Conservation (phyloP, 2,113 vertebrate species). For the Chitala chitala region DNA sequence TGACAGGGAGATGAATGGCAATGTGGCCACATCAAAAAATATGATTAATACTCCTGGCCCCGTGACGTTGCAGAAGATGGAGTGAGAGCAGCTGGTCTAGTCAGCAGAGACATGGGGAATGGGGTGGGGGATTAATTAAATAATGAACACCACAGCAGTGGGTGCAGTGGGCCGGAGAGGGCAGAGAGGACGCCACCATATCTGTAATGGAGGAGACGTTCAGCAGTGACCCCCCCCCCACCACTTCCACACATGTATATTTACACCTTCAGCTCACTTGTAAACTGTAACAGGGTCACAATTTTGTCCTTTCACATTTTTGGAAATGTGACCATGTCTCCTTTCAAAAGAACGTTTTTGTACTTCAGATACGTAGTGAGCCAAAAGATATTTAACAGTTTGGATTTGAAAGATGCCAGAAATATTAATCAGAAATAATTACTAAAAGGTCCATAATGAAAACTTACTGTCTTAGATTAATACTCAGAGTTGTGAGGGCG, state of each 20-base stretch:
- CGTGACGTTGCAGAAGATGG: conserved; percentile 98
- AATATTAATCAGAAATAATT: no score
- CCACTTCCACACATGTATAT: conserved; percentile 39
- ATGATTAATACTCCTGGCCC: conserved; percentile 99
- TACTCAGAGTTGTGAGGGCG: conserved; percentile 70
- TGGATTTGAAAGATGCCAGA: no score
- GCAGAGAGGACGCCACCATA: conserved; percentile 92
- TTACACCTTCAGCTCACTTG: conserved; percentile 29
- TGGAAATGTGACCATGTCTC: no score
- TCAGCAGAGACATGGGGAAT: conserved; percentile 87
- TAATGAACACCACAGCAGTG: conserved; percentile 48
- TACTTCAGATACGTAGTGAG: no score
- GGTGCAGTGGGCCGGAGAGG: conserved; percentile 89
- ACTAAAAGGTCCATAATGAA: no score
- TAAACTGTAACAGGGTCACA: no score
- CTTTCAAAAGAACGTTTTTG: no score
- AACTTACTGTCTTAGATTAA: conserved; percentile 50
- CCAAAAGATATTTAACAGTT: no score
- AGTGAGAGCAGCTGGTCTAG: conserved; percentile 98
- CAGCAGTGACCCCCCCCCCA: conserved; percentile 48
- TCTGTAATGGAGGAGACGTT: conserved; percentile 65
- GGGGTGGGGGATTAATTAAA: conserved; percentile 57
- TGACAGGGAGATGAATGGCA: conserved; percentile 99
- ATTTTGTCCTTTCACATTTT: no score
- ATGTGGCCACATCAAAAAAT: conserved; percentile 99